Evolutionary conservation across 2,797 vertebrate species (phyloP), one percentile per base, ranked within the genome.

Genomic region (Coregonus ussuriensis): DNA sequence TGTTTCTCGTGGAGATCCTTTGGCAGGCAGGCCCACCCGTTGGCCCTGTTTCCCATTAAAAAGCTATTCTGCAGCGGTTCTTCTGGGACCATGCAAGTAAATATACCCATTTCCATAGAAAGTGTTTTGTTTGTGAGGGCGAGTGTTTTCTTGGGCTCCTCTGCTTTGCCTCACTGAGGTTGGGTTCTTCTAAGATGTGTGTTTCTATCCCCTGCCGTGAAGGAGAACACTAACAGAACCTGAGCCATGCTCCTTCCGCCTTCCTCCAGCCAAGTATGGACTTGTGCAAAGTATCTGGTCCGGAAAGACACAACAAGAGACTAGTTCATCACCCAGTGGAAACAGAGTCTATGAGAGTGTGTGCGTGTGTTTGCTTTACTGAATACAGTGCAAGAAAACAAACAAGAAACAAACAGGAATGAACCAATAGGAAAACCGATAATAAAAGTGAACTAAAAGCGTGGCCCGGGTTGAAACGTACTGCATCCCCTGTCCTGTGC

Each of bases 31-130:
- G 89, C 89, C 88, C 87, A 83, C 86, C 80, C 85, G 77, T 84
- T 88, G 73, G 70, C 90, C 88, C 91, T 93, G 91, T 89, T 93
- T 92, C 90, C 90, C 90, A 94, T 95, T 94, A 94, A 93, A 95
- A 95, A 94, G 84, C 88, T 88, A 94, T 95, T 90, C 86, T 84
- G 87, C 41, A 71, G 87, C 70, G 89, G 91, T 92, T 93, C 92
- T 93, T 93, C 88, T 91, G 93, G 93, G 93, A 94, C 87, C 82
- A 74, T 89, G 89, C 88, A 62, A 93, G 93, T 93, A 95, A 94
- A 95, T 93, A 94, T 91, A 94, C 93, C 92, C 88, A 92, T 94
- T 94, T 94, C 92, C 91, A 89, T 91, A 88, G 87, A 91, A 93
- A 84, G 90, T 90, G 92, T 94, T 94, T 93, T 93, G 92, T 94